These are phyloP conservation scores for Carcinoscorpius rotundicauda DNA, from an alignment of 1,140 invertebrate species.

Conservation along the genomic window DNA sequence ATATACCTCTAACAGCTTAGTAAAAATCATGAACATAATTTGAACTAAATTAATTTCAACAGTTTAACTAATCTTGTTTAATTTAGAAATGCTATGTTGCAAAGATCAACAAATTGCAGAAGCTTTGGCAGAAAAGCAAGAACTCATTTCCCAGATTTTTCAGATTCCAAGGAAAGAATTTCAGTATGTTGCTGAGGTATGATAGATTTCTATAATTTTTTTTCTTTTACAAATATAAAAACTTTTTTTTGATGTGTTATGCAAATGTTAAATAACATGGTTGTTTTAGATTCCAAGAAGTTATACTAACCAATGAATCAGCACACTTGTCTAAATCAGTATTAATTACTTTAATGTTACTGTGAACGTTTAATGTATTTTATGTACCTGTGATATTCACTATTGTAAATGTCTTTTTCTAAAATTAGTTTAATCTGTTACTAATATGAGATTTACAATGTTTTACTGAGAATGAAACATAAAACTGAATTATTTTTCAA, in stretches of 20 bases:
- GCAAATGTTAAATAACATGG: background rate
- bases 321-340: background rate
- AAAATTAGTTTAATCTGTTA: no score
- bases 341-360: background rate
- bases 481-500: no score
- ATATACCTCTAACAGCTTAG: background rate
- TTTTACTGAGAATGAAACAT: no score
- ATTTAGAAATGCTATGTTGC: slow-evolving; percentile 47
- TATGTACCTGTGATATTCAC: background rate
- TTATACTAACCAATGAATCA: background rate
- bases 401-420: no score
- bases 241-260: background rate
- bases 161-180: no score
- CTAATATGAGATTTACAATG: no score
- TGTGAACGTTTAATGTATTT: background rate
- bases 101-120: slow-evolving; percentile 35
- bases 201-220: no score
- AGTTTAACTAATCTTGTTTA: slow-evolving; percentile 19
- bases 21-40: background rate
- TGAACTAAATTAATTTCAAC: background rate
- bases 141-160: slow-evolving; percentile 30
- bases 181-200: no score
- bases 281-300: background rate
- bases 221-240: no score
- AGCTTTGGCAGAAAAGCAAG: slow-evolving; percentile 56